Base-by-base conservation (phyloP, 2,888 invertebrate genomes). In the Miltochrista miniata region DNA sequence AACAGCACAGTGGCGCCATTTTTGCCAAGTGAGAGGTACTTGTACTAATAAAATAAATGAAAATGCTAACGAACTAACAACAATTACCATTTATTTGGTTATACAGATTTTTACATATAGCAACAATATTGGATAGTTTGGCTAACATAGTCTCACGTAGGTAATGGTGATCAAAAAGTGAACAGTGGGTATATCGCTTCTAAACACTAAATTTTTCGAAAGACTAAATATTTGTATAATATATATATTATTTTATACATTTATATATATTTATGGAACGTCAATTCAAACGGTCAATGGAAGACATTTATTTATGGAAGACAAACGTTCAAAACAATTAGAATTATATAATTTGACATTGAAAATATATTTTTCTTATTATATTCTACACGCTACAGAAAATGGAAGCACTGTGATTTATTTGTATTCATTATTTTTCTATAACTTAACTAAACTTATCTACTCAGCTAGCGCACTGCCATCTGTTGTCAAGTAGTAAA, bases 81-180 rank as follows among this genome's bases (percentile, higher is more conserved):
- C 89, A 89, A 85, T 31, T 85, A 87, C 86, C 88, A 86, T 90
- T 90, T 90, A 90, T 85, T 87, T 85, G 87, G 89, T 82, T 90
- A 90, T 87, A 90, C 88, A 89, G 78, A 72, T 88, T 83, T 78
- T 85, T 83, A 89, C 81, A 89, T 83, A 83, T 83, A 90, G 89
- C 89, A 91, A 90, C 90, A 89, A 79, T 79, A 68, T 45, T 31
- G 71, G 75, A 74, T 77, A 81, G 66, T 73, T 75, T 79, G 64
- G 79, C 83, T 87, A 87, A 72, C 64, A 66, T 65, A 61, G 61
- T 66, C 59, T 56, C 71, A 75, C 71, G 65, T 75, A 79, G 78
- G 68, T 79, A 74, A 31, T 8, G 8, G 76, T 79, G 79, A 79
- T 77, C 78, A 67, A 81, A 78, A 75, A 76, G 80, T 75, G 61